These are phyloP conservation scores for Bugulina stolonifera DNA, from an alignment of 2,888 invertebrate genomes.

Conservation along the genomic window DNA sequence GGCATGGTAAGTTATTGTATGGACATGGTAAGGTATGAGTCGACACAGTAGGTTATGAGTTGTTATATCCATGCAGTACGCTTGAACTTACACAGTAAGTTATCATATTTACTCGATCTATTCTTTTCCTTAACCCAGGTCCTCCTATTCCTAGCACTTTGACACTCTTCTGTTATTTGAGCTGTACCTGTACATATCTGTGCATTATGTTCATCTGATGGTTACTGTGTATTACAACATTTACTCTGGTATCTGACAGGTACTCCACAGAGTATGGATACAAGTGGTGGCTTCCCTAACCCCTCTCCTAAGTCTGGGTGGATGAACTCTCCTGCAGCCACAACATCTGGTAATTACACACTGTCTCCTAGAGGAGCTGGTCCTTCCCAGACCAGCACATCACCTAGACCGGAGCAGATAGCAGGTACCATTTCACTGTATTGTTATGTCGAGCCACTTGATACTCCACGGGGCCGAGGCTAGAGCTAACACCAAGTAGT, in stretches of 20 bases:
- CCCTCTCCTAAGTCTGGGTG: constrained; percentile 9
- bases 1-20: no score
- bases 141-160: background rate
- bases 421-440: background rate
- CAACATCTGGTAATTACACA: background rate
- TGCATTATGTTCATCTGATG: no score
- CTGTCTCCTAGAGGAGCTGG: constrained; percentile 12
- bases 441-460: no score
- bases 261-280: background rate
- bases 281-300: background rate
- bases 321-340: constrained; percentile 3
- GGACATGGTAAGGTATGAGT: no score
- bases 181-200: no score
- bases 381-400: background rate
- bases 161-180: no score
- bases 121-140: background rate
- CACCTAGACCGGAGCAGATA: background rate
- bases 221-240: no score
- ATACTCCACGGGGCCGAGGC: no score
- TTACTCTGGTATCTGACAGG: background rate
- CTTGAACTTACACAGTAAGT: no score
- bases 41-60: no score
- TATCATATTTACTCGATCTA: background rate
- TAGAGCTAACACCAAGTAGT: no score
- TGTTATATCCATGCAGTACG: no score